Conservation (phyloP, 2,797 vertebrate genomes). For the Anas acuta region DNA sequence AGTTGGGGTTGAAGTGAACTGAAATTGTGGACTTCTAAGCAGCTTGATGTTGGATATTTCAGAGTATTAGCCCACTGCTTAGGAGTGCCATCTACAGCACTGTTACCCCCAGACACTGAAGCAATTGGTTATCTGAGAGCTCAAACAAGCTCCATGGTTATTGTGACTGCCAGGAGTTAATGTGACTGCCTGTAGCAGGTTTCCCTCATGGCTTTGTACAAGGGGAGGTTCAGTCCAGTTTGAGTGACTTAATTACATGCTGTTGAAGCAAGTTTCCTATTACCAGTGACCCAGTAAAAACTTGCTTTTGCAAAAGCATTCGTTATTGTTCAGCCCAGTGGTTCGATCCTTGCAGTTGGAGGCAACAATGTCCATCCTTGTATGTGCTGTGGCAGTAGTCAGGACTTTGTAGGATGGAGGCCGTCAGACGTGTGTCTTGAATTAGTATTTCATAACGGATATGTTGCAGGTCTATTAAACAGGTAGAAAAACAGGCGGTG, state of each 20-base stretch:
- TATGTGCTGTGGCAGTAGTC: background rate
- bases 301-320: background rate
- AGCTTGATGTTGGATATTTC: background rate
- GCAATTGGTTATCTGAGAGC: background rate
- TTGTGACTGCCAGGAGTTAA: background rate
- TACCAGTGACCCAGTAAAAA: background rate
- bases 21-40: background rate
- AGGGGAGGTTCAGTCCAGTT: background rate
- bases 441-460: background rate
- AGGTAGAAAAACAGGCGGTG: background rate
- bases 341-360: background rate
- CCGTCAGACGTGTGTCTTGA: background rate
- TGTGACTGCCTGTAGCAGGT: background rate
- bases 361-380: background rate
- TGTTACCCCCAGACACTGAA: background rate
- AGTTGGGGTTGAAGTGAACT: background rate
- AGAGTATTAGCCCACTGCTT: background rate
- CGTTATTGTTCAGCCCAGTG: background rate
- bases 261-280: background rate
- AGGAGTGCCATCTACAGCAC: background rate
- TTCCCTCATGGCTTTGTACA: background rate
- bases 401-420: background rate
- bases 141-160: background rate
- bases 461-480: background rate
- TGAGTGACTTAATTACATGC: background rate